Base-by-base conservation (phyloP, 1,140 invertebrate genomes). In the Aricia agestis region DNA sequence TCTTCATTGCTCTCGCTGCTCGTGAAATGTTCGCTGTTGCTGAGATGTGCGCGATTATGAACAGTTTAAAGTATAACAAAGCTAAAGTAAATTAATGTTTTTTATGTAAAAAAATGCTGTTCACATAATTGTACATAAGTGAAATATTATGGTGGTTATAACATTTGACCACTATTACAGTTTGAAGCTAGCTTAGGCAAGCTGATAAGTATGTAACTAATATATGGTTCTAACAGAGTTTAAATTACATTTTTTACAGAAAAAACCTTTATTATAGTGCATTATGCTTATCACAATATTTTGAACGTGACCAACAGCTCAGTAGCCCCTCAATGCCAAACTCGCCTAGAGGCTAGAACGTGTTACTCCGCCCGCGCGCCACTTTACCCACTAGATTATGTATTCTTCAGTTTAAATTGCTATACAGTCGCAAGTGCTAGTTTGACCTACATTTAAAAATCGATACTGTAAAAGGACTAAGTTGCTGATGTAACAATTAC, bases 341-440 rank as follows among this genome's bases (percentile, higher is more conserved):
- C 45, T 13, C 9, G 45, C 36, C 5, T 52, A 4, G 11, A 52
- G 45, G 2, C 5, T 52, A 4, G 11, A 52, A 52, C 11, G 45
- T 52, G 45, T 52, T 52, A 13, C 9, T 52, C 13, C 45, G 45
- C 13, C 13, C 45, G 45, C 13, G 10, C 45, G 45, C 18, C 59
- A 63, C 59, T 63, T 63, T 19, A 63, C 19, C 18, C 59, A 25
- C 59, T 19, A 63, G 18, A 63, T 19, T 63, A 19, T 19, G 59
- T 63, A 63, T 63, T 19, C 59, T 19, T 63, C 59, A 63, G 18
- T 63, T 19, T 19, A 63, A 19, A 63, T 59, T 59, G 58, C 59
- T 63, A 7, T 63, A 59, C 15, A 59, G 6, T 59, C 58, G n/a
- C 59, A 3, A 19, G 59, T 25, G 17, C 18, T 19, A 25, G 59